These are phyloP conservation scores for Catostomus latipinnis DNA, from an alignment of 2,797 vertebrate genomes.

Conservation along the genomic window DNA sequence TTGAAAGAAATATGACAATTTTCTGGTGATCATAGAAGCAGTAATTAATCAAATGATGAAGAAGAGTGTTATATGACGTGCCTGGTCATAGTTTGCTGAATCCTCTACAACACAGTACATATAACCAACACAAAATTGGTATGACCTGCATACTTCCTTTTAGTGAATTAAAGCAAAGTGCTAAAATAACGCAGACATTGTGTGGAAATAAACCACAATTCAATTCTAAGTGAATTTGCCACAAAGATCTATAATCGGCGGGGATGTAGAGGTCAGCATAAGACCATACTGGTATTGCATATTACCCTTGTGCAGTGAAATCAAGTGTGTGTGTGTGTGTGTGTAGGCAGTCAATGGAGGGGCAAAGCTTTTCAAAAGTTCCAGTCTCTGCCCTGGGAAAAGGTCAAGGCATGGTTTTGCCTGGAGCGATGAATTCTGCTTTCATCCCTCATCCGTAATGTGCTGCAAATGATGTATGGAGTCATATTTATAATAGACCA, in stretches of 20 bases:
- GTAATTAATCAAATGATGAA: too few species aligned
- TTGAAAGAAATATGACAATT: too few species aligned
- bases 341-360: slow-evolving; percentile 56
- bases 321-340: background rate
- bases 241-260: background rate
- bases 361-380: slow-evolving; percentile 79
- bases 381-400: slow-evolving; percentile 77
- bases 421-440: slow-evolving; percentile 77
- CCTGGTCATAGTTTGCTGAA: too few species aligned
- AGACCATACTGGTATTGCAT: slow-evolving; percentile 11
- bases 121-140: too few species aligned
- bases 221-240: too few species aligned
- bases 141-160: too few species aligned
- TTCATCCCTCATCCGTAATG: slow-evolving; percentile 75
- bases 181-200: too few species aligned
- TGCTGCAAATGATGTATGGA: slow-evolving; percentile 78
- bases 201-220: too few species aligned
- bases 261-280: background rate
- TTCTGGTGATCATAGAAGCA: too few species aligned
- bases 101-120: too few species aligned
- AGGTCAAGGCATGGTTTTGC: slow-evolving; percentile 78
- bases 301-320: background rate
- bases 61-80: too few species aligned
- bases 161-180: too few species aligned
- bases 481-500: slow-evolving; percentile 81